Conservation (phyloP, 53 echinoderm and acorn worm species). For the Paracentrotus lividus region DNA sequence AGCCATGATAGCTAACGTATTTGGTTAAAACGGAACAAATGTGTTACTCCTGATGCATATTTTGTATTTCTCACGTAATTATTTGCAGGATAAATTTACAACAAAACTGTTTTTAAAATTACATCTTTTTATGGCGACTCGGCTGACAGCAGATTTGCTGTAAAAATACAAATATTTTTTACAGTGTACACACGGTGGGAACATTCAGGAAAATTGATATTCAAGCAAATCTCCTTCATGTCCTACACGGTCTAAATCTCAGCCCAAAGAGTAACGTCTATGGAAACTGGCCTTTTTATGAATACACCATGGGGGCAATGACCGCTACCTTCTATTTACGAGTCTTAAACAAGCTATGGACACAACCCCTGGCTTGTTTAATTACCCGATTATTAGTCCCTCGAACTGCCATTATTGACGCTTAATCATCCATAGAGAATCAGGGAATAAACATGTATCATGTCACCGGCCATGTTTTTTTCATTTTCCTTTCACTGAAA, state of each 20-base stretch:
- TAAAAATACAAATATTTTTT: no score
- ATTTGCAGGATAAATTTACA: background rate
- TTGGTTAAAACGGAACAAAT: no score
- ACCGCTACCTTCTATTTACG: constrained; percentile 3
- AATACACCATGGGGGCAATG: constrained; percentile 13
- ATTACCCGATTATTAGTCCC: constrained; percentile 48
- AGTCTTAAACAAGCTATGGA: background rate
- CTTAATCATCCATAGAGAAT: constrained; percentile 15
- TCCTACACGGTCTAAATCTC: no score
- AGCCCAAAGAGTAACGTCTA: background rate
- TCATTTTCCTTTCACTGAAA: background rate
- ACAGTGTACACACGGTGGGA: no score
- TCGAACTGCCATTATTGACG: constrained; percentile 18
- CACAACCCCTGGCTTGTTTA: constrained; percentile 42
- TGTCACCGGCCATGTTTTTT: background rate
- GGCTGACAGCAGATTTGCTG: no score
- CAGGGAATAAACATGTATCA: background rate
- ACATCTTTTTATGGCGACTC: no score
- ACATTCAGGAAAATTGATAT: background rate
- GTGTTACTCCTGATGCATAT: no score
- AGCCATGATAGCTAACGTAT: no score
- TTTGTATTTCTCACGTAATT: no score
- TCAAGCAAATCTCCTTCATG: background rate
- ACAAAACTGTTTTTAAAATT: background rate
- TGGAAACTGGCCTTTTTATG: background rate